phyloP scores from a whole-genome alignment of 2,888 invertebrate species.

The Cerastoderma edule region DNA sequence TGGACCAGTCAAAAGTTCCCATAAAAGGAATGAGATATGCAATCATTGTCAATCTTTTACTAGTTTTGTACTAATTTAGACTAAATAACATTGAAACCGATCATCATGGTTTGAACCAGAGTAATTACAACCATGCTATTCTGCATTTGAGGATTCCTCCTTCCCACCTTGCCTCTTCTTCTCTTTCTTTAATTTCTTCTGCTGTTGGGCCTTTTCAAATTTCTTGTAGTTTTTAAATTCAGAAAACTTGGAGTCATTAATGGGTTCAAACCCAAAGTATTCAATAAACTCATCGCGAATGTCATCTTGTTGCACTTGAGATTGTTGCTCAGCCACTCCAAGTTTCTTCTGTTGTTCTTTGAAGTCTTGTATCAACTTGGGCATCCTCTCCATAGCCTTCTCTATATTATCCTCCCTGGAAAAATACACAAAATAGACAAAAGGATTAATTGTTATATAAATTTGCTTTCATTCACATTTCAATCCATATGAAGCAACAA shows the following conservation, averaged over 20 bases:
- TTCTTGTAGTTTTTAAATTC: conserved; percentile 21
- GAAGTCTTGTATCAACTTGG: conserved; percentile 32
- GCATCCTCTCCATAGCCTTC: conserved; percentile 50
- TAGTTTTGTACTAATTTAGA: no score
- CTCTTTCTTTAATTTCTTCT: conserved; percentile 13
- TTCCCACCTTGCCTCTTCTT: background rate
- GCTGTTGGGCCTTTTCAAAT: background rate
- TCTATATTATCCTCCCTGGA: conserved; percentile 44
- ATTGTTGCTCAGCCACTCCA: background rate
- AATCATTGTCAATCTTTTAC: no score
- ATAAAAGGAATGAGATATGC: no score
- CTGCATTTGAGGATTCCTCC: no score
- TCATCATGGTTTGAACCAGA: no score
- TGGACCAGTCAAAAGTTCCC: no score
- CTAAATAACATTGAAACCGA: no score
- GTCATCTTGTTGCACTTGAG: conserved; percentile 13
- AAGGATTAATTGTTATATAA: background rate
- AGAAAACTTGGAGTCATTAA: conserved; percentile 25
- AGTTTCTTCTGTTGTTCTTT: conserved; percentile 29
- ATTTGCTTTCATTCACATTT: background rate
- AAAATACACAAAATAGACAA: background rate
- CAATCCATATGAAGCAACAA: no score
- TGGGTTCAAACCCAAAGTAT: conserved; percentile 41
- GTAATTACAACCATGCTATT: no score
- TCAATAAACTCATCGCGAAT: conserved; percentile 40